These are phyloP conservation scores for Troides helena DNA, from an alignment of 2,888 invertebrate genomes.

Conservation along the genomic window DNA sequence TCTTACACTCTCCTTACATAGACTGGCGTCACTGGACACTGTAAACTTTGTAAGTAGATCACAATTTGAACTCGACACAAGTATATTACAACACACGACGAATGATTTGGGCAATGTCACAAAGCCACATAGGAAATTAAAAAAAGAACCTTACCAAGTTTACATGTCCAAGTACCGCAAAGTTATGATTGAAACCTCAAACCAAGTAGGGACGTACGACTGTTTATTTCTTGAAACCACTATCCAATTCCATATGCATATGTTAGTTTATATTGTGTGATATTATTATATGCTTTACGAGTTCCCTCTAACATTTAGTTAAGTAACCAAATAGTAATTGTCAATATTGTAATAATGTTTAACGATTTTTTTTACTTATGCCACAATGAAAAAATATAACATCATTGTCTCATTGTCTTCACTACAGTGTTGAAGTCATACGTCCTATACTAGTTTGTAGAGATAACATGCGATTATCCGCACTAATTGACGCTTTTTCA, in stretches of 20 bases:
- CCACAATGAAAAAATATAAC: neutral
- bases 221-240: neutral
- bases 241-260: neutral
- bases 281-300: no score
- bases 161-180: constrained; percentile 17
- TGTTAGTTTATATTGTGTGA: neutral
- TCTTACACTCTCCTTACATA: constrained; percentile 13
- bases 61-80: neutral
- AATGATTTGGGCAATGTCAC: neutral
- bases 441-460: constrained; percentile 41
- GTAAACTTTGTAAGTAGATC: constrained; percentile 23
- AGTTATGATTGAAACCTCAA: constrained; percentile 7
- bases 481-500: constrained; percentile 62
- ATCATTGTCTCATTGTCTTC: neutral
- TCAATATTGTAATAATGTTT: neutral
- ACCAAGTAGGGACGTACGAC: constrained; percentile 14
- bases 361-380: neutral
- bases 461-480: constrained; percentile 49
- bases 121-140: no score
- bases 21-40: constrained; percentile 16
- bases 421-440: constrained; percentile 20
- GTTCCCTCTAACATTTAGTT: neutral
- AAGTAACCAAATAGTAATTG: neutral
- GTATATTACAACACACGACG: neutral
- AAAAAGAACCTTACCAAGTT: constrained; percentile 8